phyloP scores from a whole-genome alignment of 2,888 invertebrate species.

The Lochmaea capreae region DNA sequence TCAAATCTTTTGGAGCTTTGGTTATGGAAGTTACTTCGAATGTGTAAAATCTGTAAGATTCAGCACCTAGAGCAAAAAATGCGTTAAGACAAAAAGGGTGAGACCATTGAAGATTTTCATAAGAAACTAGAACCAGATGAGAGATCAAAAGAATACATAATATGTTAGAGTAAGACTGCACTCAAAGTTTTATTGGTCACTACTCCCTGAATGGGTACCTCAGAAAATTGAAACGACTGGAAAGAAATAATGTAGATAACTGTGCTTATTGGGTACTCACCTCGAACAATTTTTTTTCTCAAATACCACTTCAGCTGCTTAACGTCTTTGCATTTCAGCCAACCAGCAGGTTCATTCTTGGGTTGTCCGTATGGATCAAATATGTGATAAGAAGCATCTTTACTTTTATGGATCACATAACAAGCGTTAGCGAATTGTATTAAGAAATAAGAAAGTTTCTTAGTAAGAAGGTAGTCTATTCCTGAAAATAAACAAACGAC shows the following conservation, averaged over 20 bases:
- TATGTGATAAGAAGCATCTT: conserved; percentile 70
- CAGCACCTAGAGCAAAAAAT: conserved; percentile 44
- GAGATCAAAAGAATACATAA: too few relatives aligned
- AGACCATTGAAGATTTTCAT: too few relatives aligned
- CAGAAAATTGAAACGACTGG: too few relatives aligned
- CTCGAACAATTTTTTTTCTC: conserved; percentile 31
- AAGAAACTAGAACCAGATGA: too few relatives aligned
- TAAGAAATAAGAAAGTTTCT: conserved; percentile 69
- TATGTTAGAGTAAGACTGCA: too few relatives aligned
- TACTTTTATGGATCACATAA: conserved; percentile 69
- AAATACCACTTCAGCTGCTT: conserved; percentile 56
- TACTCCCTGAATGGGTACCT: too few relatives aligned
- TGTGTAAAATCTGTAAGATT: conserved; percentile 68
- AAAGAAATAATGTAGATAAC: not conserved
- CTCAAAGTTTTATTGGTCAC: too few relatives aligned
- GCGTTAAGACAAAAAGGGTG: too few relatives aligned
- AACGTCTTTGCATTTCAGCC: conserved; percentile 67
- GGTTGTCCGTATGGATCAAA: conserved; percentile 71
- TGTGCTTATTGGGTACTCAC: too few relatives aligned
- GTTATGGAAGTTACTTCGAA: conserved; percentile 71
- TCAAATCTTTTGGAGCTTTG: conserved; percentile 68
- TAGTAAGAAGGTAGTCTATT: conserved; percentile 58
- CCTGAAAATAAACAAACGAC: conserved; percentile 49
- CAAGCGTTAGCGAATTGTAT: conserved; percentile 70
- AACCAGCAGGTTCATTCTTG: conserved; percentile 62